Evolutionary conservation across 2,888 invertebrate genomes (phyloP).

Genomic region (Tribolium freemani): DNA sequence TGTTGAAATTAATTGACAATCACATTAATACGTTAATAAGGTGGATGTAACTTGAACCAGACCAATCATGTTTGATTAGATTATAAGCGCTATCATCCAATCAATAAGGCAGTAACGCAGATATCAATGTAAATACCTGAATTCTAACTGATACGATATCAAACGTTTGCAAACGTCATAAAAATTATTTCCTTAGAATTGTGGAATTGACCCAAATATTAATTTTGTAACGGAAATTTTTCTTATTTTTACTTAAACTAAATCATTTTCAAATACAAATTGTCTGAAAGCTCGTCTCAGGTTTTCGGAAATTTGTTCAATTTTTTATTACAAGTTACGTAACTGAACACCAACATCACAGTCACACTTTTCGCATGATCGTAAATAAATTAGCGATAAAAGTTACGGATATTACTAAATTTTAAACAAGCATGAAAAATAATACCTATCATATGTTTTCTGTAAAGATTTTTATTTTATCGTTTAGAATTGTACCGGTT

Average conservation of each 20-base stretch:
- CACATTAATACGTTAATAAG: constrained; percentile 10
- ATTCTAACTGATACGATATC: too few relatives aligned
- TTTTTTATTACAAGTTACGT: background rate
- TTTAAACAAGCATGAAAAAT: too few relatives aligned
- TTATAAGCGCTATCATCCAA: constrained; percentile 17
- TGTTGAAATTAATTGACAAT: background rate
- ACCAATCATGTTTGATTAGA: constrained; percentile 19
- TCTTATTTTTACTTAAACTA: background rate
- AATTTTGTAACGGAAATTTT: background rate
- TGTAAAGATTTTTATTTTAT: too few relatives aligned
- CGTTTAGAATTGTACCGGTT: too few relatives aligned
- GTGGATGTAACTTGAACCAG: constrained; percentile 10
- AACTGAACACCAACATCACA: too few relatives aligned
- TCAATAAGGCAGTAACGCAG: constrained; percentile 9
- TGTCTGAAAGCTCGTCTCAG: background rate
- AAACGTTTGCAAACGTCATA: too few relatives aligned
- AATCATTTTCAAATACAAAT: background rate
- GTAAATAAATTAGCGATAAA: too few relatives aligned
- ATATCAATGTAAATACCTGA: background rate
- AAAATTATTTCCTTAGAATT: background rate
- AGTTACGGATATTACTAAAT: too few relatives aligned
- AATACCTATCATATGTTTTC: too few relatives aligned
- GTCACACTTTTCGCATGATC: too few relatives aligned
- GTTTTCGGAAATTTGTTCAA: background rate
- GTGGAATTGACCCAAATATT: background rate